Conservation (phyloP, 2,797 vertebrate genomes). For the Coccyzus lansbergi region DNA sequence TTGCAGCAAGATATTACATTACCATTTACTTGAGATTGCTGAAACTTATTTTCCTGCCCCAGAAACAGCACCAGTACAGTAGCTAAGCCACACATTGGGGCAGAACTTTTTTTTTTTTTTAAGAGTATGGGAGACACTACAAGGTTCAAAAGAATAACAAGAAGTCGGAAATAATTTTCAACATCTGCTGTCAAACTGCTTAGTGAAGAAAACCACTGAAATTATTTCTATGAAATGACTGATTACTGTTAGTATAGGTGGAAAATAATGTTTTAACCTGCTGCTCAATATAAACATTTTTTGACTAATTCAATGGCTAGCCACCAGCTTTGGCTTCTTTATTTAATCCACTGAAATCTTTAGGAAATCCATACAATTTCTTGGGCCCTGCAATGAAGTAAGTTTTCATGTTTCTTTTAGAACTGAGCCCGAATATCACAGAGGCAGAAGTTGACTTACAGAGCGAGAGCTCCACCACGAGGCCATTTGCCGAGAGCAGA, state of each 20-base stretch:
- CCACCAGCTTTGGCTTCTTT: neutral
- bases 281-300: neutral
- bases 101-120: neutral
- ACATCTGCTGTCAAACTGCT: neutral
- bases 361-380: neutral
- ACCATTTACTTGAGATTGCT: neutral
- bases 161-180: neutral
- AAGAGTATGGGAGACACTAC: neutral
- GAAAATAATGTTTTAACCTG: neutral
- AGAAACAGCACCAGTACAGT: neutral
- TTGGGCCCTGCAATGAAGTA: neutral
- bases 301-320: neutral
- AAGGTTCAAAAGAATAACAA: neutral
- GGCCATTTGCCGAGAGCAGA: neutral
- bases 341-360: neutral
- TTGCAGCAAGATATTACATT: neutral
- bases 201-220: neutral
- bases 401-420: neutral
- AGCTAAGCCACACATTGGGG: neutral
- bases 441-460: neutral
- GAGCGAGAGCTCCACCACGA: neutral
- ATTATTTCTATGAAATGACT: neutral
- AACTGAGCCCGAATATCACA: neutral
- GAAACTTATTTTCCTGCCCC: neutral
- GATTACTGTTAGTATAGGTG: neutral